Base-by-base conservation (phyloP, 1,140 invertebrate genomes). In the Eufriesea mexicana region DNA sequence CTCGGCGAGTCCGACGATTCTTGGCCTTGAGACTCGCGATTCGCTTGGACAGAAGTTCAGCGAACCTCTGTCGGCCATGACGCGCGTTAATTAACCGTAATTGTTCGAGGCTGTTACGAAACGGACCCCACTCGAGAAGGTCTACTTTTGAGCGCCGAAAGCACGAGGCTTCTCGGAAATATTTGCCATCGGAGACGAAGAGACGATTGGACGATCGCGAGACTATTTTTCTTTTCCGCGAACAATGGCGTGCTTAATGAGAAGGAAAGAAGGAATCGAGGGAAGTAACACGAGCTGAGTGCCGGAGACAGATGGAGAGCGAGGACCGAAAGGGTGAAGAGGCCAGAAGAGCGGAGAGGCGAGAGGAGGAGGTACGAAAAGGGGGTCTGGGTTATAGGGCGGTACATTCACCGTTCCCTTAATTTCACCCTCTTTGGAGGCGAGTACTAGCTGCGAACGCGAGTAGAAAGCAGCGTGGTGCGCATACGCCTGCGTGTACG, bases 61-160 rank as follows among this genome's bases (percentile, higher is more conserved):
- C 59, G 78, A 85, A 72, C 72, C 59, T 54, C 5, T 64, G 55
- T 47, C 66, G 57, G 42, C 71, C 67, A 28, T n/a, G 72, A 74
- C 77, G 66, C 85, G 73, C 59, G 59, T 85, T 77, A 86, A 86
- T 86, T 86, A 74, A 49, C 5, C 28, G 55, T 86, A 86, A 86
- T 86, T 85, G 85, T 67, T 57, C 45, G 28, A 62, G 51, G 68
- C 25, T 45, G 75, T 55, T 35, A 62, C 61, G 20, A 28, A 66
- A 67, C 67, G 81, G 72, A 47, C 67, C 23, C 4, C 1, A 18
- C 42, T 18, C 12, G 28, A 28, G 35, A 7, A 25, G 20, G 20
- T 23, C 42, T 20, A 16, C 5, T 67, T 16, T 20, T 20, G 20
- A 23, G 45, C 18, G 20, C n/a, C n/a, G n/a, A n/a, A 45, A 42